Evolutionary conservation across 1,140 invertebrate species (phyloP).

Genomic region (Acromyrmex heyeri): DNA sequence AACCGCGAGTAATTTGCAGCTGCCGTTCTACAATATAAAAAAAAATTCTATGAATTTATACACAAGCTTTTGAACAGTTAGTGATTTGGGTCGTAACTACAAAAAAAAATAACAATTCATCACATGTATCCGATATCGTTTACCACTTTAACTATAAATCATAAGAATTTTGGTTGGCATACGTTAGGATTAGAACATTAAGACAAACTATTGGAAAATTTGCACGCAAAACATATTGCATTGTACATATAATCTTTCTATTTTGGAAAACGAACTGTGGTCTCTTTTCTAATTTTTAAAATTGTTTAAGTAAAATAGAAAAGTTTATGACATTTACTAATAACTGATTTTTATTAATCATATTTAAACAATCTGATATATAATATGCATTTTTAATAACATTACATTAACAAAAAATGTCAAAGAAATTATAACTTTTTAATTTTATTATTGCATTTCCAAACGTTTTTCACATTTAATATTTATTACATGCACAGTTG

Average conservation of each 20-base stretch:
- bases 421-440: not conserved
- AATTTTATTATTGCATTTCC: not conserved
- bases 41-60: not conserved
- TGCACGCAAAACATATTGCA: not conserved
- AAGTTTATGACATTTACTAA: not conserved
- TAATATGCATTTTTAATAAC: not conserved
- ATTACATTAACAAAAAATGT: not conserved
- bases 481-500: not conserved
- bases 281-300: not conserved
- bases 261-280: not conserved
- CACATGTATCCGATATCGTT: not conserved
- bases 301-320: not conserved
- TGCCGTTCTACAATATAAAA: not conserved
- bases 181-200: not conserved
- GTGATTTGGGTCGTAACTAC: not conserved
- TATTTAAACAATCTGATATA: not conserved
- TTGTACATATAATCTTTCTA: not conserved
- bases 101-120: conserved; percentile 18
- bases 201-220: not conserved
- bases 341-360: not conserved
- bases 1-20: conserved; percentile 32
- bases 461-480: not conserved
- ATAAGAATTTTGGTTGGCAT: not conserved
- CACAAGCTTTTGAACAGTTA: not conserved
- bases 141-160: not conserved